phyloP scores from a whole-genome alignment of 2,888 invertebrate species.

The Capitulum mitella region DNA sequence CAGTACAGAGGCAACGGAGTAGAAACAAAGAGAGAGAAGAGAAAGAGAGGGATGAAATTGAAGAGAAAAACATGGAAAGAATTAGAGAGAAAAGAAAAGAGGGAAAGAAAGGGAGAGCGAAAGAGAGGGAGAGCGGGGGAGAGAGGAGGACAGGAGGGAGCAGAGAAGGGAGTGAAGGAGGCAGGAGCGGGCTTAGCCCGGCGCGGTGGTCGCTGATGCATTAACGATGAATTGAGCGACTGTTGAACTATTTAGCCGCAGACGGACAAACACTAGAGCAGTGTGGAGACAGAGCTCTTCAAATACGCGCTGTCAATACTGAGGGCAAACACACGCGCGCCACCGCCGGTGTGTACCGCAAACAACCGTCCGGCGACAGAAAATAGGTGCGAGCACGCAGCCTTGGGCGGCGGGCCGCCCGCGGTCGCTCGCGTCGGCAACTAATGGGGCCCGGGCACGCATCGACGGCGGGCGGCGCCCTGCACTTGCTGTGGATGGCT shows the following conservation, averaged over 20 bases:
- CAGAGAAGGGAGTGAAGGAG: not conserved
- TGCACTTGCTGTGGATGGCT: no score
- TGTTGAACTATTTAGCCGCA: slow-evolving; percentile 8
- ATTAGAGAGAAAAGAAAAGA: no score
- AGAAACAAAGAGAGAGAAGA: no score
- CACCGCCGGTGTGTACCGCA: not conserved
- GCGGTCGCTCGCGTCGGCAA: not conserved
- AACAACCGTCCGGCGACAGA: not conserved
- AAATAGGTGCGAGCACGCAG: slow-evolving; percentile 6
- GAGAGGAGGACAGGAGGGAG: not conserved
- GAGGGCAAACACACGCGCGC: not conserved
- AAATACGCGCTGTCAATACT: not conserved
- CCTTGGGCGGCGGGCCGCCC: not conserved
- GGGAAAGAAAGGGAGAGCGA: no score
- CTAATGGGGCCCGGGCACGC: not conserved
- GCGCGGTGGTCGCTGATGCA: not conserved
- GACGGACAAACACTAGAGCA: not conserved
- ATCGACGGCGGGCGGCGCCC: no score
- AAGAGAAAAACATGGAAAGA: no score
- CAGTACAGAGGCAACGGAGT: no score
- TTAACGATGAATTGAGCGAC: not conserved
- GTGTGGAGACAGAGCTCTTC: slow-evolving; percentile 24
- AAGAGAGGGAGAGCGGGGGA: not conserved
- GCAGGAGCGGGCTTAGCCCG: not conserved
- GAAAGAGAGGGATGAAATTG: no score